Evolutionary conservation across 2,888 invertebrate species (phyloP).

Genomic region (Malacosoma neustria): DNA sequence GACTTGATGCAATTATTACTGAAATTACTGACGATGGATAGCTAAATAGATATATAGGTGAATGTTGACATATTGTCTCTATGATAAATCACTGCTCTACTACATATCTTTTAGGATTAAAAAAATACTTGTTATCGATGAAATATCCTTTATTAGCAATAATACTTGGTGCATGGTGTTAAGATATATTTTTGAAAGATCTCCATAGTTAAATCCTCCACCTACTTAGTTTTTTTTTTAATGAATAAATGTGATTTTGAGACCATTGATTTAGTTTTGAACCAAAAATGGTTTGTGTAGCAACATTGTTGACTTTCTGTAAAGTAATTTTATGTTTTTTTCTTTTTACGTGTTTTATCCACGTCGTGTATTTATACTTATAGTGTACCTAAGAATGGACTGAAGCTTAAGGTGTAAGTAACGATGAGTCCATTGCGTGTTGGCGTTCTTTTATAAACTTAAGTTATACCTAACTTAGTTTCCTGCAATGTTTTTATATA

Average conservation of each 20-base stretch:
- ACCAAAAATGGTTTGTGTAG: conserved; percentile 49
- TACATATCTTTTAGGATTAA: conserved; percentile 2
- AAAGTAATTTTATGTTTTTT: conserved; percentile 16
- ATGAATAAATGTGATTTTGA: conserved; percentile 54
- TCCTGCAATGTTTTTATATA: no score
- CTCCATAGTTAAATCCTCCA: conserved; percentile 1
- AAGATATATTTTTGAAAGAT: conserved; percentile 1
- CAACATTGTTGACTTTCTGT: conserved; percentile 47
- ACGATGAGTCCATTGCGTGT: conserved; percentile 31
- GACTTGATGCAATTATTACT: conserved; percentile 18
- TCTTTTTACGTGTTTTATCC: conserved; percentile 11
- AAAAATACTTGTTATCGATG: conserved; percentile 17
- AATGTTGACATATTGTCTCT: no score
- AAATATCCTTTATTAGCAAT: conserved; percentile 17
- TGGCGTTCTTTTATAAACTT: conserved; percentile 5
- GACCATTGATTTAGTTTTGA: conserved; percentile 60
- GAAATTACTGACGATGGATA: background rate
- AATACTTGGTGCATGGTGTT: conserved; percentile 2
- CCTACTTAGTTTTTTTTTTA: conserved; percentile 14
- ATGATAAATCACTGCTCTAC: conserved; percentile 12
- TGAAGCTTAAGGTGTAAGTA: conserved; percentile 39
- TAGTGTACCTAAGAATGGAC: conserved; percentile 39
- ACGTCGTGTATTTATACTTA: conserved; percentile 4
- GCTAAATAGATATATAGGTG: background rate
- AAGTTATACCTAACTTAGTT: no score